phyloP scores from a whole-genome alignment of 2,888 invertebrate genomes.

The Lamellibrachia columna region DNA sequence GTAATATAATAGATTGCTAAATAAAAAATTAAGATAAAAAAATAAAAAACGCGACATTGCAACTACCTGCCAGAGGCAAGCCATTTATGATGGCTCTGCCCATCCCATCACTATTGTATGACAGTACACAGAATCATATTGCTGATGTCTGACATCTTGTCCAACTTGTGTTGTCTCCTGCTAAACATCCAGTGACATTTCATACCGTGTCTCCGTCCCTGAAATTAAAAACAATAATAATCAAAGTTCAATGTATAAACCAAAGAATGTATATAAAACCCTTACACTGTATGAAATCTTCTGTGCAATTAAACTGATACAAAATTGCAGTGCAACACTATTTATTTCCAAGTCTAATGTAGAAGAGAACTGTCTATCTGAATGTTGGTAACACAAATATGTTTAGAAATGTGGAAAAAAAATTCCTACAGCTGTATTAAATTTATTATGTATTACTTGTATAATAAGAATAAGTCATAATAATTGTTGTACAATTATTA shows the following conservation, averaged over 20 bases:
- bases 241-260: background rate
- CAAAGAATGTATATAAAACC: background rate
- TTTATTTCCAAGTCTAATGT: background rate
- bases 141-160: background rate
- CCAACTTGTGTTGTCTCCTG: background rate
- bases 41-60: background rate
- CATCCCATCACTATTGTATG: background rate
- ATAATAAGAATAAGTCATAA: background rate
- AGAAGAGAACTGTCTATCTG: background rate
- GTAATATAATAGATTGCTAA: background rate
- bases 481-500: background rate
- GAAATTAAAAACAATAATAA: background rate
- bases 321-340: background rate
- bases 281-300: too few relatives aligned
- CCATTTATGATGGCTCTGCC: background rate
- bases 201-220: background rate
- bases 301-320: too few relatives aligned
- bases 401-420: background rate
- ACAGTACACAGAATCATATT: background rate
- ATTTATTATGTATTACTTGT: background rate
- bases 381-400: background rate
- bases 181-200: slow-evolving; percentile 6
- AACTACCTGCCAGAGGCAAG: background rate
- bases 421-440: background rate
- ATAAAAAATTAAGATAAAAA: background rate